These are phyloP conservation scores for Bombus ignitus DNA, from an alignment of 1,140 invertebrate species.

Conservation along the genomic window DNA sequence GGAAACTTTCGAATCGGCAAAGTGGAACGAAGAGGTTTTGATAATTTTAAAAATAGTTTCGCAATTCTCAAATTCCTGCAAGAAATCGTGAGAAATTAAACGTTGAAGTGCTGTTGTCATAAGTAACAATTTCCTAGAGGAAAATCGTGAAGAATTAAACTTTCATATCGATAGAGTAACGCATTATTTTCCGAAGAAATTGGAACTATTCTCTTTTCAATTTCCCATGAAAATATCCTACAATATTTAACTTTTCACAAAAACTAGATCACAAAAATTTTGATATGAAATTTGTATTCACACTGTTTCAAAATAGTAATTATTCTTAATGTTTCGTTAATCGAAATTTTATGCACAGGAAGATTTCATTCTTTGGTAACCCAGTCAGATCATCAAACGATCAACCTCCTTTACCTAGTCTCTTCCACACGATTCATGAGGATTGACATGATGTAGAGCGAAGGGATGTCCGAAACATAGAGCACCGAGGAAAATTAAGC, in stretches of 20 bases:
- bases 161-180: neutral
- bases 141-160: neutral
- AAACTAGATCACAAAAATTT: neutral
- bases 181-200: neutral
- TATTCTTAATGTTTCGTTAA: neutral
- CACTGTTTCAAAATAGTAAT: no score
- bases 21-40: no score
- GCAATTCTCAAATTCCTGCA: no score
- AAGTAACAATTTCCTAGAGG: no score
- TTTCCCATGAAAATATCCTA: neutral
- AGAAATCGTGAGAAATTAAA: no score
- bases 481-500: constrained; percentile 7
- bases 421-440: no score
- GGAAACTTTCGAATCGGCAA: neutral
- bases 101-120: no score
- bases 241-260: neutral
- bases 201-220: neutral
- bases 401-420: neutral
- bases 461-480: neutral
- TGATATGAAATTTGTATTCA: neutral
- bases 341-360: neutral
- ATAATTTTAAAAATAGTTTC: no score
- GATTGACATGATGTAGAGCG: neutral
- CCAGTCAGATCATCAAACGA: neutral
- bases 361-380: neutral